These are phyloP conservation scores for Nannobrachium achirus DNA, from an alignment of 2,113 vertebrate genomes.

Conservation along the genomic window DNA sequence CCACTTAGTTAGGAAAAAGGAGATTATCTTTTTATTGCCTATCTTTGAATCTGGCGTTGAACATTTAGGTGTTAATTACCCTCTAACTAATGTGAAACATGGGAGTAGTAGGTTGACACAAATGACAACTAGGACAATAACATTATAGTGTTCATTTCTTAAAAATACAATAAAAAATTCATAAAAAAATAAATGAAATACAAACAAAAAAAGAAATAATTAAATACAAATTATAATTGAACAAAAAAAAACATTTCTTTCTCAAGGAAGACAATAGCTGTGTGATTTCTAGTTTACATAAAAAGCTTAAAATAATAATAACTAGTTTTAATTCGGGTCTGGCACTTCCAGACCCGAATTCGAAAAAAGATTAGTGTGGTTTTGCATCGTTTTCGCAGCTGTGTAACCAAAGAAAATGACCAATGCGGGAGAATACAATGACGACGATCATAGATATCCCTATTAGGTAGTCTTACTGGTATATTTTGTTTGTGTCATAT, in stretches of 20 bases:
- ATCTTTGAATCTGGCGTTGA: not conserved
- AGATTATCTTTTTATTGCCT: not conserved
- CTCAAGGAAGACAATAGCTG: slow-evolving; percentile 72
- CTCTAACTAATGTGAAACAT: not conserved
- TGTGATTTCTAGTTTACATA: slow-evolving; percentile 77
- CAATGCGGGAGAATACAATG: too few species aligned
- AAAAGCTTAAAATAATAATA: slow-evolving; percentile 73
- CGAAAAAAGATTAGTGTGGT: too few species aligned
- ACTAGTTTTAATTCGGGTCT: too few species aligned
- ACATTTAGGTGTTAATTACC: not conserved
- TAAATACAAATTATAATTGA: slow-evolving; percentile 83
- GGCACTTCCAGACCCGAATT: too few species aligned
- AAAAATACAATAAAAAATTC: too few species aligned
- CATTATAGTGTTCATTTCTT: slow-evolving; percentile 79
- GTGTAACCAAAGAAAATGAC: too few species aligned
- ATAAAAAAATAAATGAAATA: too few species aligned
- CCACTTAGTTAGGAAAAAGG: not conserved
- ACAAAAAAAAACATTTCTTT: slow-evolving; percentile 75
- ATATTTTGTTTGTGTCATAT: too few species aligned
- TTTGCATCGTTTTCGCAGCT: too few species aligned
- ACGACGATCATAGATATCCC: too few species aligned
- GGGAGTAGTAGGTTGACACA: not conserved
- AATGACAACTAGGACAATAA: slow-evolving; percentile 11
- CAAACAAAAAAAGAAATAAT: too few species aligned
- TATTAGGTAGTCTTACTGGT: too few species aligned